Evolutionary conservation across 2,113 vertebrate species (phyloP), one percentile per base, ranked within the genome.

Genomic region (Neogale vison): DNA sequence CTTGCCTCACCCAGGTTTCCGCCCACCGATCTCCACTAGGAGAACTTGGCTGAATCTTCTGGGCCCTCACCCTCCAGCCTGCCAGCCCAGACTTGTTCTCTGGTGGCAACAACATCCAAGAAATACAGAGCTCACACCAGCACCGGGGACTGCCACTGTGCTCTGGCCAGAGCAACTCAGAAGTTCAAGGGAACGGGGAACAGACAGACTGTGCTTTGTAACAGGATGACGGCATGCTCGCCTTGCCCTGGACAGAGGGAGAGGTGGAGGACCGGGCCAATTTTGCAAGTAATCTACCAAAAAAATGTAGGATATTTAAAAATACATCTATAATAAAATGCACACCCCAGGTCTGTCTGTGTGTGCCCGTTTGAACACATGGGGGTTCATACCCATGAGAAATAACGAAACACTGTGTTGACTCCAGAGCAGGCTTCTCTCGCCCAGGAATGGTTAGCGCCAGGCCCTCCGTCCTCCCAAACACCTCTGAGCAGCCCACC

Each of bases 381-480:
- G 15, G 55, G 45, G 14, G 18, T 18, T 18, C 8, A 4, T 1
- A 12, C 6, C 18, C 3, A 2, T 6, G 29, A 82, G 42, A 87
- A 69, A 55, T 42, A 26, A 69, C 14, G 18, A 24, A 63, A 36
- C 14, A 34, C 34, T 29, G 8, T 31, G 31, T 90, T 21, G n/a
- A 11, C 45, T 2, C 20, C 7, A 0, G 0, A 26, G 90, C 31
- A 57, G 65, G 55, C 15, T 67, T n/a, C 77, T 77, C 15, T 24
- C 2, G 6, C 31, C 23, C 26, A 1, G 14, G 39, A 6, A 59
- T 7, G 9, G 1, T 24, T 23, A 3, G 5, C 3, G 13, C n/a
- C 39, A 24, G 45, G 17, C 21, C 21, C 67, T 55, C 34, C 14
- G 7, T 14, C 52, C 65, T 50, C 71, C n/a, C 83, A 23, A 34